phyloP scores from a whole-genome alignment of 2,888 invertebrate species.

The Lasioglossum lativentre region DNA sequence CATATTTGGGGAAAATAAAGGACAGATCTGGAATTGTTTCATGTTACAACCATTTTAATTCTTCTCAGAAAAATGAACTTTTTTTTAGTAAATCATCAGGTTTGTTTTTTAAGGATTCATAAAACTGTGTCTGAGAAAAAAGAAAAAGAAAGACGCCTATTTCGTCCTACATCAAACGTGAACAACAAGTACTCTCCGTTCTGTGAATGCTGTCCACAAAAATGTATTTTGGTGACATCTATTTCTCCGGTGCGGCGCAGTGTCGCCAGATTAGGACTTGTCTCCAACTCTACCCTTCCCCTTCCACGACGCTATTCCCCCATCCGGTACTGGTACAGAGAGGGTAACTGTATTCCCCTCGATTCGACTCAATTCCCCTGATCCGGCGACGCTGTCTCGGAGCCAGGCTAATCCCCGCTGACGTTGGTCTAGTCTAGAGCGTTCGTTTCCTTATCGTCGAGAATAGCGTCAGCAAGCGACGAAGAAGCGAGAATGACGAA shows the following conservation, averaged over 20 bases:
- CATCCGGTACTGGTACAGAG: neutral
- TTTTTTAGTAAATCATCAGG: neutral
- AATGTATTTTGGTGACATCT: no score
- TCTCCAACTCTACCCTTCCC: no score
- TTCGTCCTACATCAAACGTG: no score
- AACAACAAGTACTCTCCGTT: no score
- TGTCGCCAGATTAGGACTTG: no score
- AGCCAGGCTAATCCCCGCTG: neutral
- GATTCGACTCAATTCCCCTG: neutral
- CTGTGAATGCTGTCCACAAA: no score
- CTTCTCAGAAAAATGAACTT: no score
- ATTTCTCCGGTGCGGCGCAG: no score
- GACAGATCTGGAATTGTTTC: no score
- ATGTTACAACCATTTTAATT: no score
- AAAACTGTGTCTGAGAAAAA: neutral
- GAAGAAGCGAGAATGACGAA: slow-evolving; percentile 67
- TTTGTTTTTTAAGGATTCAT: neutral
- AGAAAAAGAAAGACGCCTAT: neutral
- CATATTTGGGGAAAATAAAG: no score
- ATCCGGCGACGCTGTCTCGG: neutral
- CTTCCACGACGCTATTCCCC: no score
- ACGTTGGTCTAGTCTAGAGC: neutral
- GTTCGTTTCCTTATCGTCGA: slow-evolving; percentile 7
- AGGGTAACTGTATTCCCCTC: neutral
- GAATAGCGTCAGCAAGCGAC: neutral